Evolutionary conservation across 2,113 vertebrate species (phyloP).

Genomic region (Seriola quinqueradiata): DNA sequence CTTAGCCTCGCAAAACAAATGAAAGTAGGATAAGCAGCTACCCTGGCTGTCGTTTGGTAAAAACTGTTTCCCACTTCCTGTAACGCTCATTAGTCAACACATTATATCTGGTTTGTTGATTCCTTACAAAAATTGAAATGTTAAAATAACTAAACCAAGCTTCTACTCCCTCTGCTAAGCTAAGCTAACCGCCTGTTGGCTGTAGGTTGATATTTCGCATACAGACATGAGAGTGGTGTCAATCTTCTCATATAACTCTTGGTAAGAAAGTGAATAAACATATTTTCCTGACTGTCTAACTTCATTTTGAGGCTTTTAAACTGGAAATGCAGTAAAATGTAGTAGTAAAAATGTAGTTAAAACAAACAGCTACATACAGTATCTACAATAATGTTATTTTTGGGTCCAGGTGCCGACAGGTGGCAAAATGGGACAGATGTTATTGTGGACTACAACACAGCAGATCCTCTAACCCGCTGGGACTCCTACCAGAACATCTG

Average conservation of each 20-base stretch:
- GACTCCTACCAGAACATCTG: constrained; percentile 93
- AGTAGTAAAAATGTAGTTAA: too few species aligned
- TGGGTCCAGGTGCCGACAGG: constrained; percentile 85
- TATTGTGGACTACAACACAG: constrained; percentile 90
- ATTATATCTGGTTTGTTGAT: neutral
- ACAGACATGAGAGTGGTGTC: neutral
- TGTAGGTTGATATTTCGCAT: neutral
- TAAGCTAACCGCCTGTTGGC: neutral
- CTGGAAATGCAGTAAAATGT: neutral
- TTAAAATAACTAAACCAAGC: neutral
- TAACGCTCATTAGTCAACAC: neutral
- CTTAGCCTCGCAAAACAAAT: neutral
- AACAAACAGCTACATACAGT: neutral
- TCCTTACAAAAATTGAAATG: neutral
- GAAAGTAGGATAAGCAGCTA: too few species aligned
- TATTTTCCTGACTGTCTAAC: neutral
- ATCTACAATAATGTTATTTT: constrained; percentile 19
- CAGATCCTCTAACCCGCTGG: constrained; percentile 92
- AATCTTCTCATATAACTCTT: neutral
- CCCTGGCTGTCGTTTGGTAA: neutral
- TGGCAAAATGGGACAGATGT: constrained; percentile 89
- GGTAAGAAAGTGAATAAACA: neutral
- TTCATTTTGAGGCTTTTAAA: neutral
- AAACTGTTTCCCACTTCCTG: too few species aligned
- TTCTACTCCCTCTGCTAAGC: neutral